Conservation (phyloP, 37 sponge, comb jelly and placozoan genomes). For the Oopsacas minuta region DNA sequence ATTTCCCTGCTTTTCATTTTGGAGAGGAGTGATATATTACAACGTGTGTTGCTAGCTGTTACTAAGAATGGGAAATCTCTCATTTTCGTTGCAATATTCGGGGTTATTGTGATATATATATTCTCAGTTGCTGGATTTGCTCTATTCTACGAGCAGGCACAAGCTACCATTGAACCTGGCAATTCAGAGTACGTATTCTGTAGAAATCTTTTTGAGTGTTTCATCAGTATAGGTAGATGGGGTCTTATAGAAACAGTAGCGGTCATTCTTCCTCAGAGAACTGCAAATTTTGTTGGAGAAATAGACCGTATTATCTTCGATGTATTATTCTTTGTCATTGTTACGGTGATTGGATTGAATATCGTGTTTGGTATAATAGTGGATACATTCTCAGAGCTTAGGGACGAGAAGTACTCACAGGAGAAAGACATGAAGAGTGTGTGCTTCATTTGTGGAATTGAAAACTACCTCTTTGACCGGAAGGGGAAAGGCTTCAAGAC, state of each 20-base stretch:
- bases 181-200: conserved; percentile 32
- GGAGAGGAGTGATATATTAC: conserved; percentile 65
- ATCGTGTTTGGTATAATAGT: conserved; percentile 88
- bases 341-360: conserved; percentile 72
- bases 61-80: conserved; percentile 59
- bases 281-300: neutral
- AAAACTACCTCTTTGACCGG: neutral
- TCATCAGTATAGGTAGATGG: conserved; percentile 29
- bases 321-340: conserved; percentile 71
- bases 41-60: conserved; percentile 52
- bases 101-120: conserved; percentile 46
- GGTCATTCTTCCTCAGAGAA: conserved; percentile 11
- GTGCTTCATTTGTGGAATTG: neutral
- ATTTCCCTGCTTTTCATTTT: conserved; percentile 56
- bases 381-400: conserved; percentile 75
- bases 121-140: conserved; percentile 65
- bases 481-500: neutral
- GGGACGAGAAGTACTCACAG: conserved; percentile 42
- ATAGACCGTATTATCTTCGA: conserved; percentile 36
- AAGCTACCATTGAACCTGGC: neutral
- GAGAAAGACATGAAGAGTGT: conserved; percentile 10
- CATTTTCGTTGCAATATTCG: conserved; percentile 56
- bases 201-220: conserved; percentile 40
- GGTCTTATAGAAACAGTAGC: conserved; percentile 45
- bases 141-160: conserved; percentile 30